Conservation (phyloP, 1,140 invertebrate genomes). For the Latrodectus geometricus region DNA sequence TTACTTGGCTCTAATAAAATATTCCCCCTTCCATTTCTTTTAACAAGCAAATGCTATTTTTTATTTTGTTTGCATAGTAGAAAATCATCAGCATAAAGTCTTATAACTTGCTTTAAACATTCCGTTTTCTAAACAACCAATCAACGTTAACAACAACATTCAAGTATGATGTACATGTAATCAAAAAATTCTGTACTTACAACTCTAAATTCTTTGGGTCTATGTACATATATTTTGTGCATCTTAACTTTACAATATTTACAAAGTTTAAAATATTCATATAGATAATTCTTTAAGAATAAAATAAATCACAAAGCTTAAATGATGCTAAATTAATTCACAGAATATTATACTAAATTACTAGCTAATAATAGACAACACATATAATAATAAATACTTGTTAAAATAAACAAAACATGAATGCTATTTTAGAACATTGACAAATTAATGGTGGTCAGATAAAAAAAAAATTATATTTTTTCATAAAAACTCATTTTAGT, state of each 20-base stretch:
- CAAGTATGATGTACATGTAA: conserved; percentile 30
- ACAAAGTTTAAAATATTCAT: conserved; percentile 2
- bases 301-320: no score
- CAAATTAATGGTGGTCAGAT: neutral
- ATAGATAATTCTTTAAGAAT: neutral
- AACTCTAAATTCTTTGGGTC: neutral
- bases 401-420: neutral
- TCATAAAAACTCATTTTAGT: no score
- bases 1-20: no score
- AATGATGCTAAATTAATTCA: no score
- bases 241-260: conserved; percentile 31
- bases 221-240: conserved; percentile 36
- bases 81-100: no score
- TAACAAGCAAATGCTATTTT: no score
- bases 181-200: conserved; percentile 21
- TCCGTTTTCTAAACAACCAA: conserved; percentile 1
- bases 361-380: neutral
- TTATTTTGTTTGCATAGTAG: no score
- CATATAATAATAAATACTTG: neutral
- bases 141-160: conserved; percentile 39
- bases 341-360: no score
- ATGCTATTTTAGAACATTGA: neutral
- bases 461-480: no score
- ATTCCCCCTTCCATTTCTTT: no score
- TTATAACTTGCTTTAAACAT: neutral